A percentile compares a stretch with the other conserved stretches of the same genome.
Evolutionary conservation across 2,113 vertebrate species (phyloP).

Genomic region (Sinosuthora webbiana): DNA sequence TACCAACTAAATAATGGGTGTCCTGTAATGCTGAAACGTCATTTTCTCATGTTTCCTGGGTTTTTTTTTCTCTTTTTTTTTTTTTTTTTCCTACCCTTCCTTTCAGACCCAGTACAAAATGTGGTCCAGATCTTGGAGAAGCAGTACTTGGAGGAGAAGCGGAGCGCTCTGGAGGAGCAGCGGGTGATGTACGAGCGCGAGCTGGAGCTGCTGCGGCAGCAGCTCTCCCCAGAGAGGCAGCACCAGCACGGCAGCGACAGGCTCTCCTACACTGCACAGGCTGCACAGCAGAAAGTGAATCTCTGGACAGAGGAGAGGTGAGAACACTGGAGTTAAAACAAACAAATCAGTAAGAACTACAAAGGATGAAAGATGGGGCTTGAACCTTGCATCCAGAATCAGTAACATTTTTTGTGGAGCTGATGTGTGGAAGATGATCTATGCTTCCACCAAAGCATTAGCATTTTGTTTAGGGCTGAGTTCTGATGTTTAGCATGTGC

Average conservation of each 20-base stretch:
- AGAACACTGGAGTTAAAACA: slow-evolving; percentile 16
- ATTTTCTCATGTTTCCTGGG: background rate
- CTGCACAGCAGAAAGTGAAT: slow-evolving; percentile 83
- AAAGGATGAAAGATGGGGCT: background rate
- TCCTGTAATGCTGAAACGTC: background rate
- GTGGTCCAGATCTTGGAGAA: slow-evolving; percentile 95
- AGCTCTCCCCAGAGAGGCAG: slow-evolving; percentile 89
- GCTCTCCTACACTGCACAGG: slow-evolving; percentile 82
- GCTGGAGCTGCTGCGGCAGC: slow-evolving; percentile 89
- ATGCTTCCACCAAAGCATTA: rapidly evolving
- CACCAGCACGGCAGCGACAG: slow-evolving; percentile 80
- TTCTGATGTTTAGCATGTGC: rapidly evolving
- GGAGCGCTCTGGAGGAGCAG: slow-evolving; percentile 92
- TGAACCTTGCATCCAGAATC: background rate
- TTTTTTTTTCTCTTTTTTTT: background rate
- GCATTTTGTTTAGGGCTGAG: background rate
- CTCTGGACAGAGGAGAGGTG: slow-evolving; percentile 96
- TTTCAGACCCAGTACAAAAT: slow-evolving; percentile 92
- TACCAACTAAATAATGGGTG: background rate
- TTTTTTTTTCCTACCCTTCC: rapidly evolving
- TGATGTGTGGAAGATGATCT: background rate
- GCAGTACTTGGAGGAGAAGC: slow-evolving; percentile 95
- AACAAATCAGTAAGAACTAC: background rate
- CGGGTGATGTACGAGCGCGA: slow-evolving; percentile 94
- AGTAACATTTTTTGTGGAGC: background rate